Conservation (phyloP, 2,888 invertebrate species). For the Apotomis turbidana region DNA sequence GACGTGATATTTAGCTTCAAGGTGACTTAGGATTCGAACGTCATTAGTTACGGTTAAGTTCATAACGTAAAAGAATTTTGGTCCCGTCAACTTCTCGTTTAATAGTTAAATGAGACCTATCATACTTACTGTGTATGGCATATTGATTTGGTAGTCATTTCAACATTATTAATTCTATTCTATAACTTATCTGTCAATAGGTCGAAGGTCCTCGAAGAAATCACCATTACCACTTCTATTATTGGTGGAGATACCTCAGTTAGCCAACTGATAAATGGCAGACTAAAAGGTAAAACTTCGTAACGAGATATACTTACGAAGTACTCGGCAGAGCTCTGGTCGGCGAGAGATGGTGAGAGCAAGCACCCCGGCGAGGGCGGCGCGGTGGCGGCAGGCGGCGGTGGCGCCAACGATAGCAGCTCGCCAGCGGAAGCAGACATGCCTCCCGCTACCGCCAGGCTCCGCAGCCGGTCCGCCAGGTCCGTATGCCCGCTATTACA, state of each 20-base stretch:
- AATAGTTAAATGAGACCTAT: neutral
- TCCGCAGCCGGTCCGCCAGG: constrained; percentile 73
- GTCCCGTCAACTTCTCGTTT: neutral
- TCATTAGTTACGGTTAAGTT: constrained; percentile 19
- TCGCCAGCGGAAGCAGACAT: constrained; percentile 77
- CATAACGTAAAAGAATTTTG: neutral
- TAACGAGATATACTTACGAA: constrained; percentile 65
- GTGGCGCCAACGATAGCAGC: constrained; percentile 76
- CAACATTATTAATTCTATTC: no score
- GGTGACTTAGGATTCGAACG: constrained; percentile 30
- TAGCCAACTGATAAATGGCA: no score
- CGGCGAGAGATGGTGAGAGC: constrained; percentile 74
- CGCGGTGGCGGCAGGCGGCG: constrained; percentile 76
- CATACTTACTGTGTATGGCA: no score
- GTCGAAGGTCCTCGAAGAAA: no score
- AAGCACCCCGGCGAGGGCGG: constrained; percentile 79
- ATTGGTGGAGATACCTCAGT: no score
- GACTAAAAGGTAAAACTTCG: neutral
- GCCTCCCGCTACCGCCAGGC: constrained; percentile 75
- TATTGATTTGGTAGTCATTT: no score
- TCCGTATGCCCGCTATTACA: constrained; percentile 71
- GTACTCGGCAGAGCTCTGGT: constrained; percentile 73
- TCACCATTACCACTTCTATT: neutral
- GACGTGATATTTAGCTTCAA: constrained; percentile 28
- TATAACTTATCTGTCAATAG: no score